phyloP scores from a whole-genome alignment of 2,113 vertebrate species.

The Gavia stellata region DNA sequence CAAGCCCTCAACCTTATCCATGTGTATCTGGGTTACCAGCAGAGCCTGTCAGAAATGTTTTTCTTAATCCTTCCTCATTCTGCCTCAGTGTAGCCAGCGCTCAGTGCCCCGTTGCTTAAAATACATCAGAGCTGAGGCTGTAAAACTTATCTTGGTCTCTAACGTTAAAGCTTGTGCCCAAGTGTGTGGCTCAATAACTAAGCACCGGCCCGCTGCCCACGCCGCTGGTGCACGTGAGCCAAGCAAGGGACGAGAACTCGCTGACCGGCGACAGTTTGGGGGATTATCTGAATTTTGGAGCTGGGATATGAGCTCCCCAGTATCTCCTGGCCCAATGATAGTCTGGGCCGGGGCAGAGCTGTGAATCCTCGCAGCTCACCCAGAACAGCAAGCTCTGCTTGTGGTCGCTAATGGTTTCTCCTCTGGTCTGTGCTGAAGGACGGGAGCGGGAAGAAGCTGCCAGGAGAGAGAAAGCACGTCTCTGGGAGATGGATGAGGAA shows the following conservation, averaged over 20 bases:
- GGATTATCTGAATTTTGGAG: neutral
- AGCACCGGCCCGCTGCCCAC: neutral
- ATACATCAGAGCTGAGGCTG: neutral
- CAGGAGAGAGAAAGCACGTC: conserved; percentile 45
- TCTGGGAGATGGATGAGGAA: conserved; percentile 79
- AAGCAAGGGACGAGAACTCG: neutral
- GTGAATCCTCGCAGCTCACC: neutral
- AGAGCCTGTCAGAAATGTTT: neutral
- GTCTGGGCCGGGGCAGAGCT: neutral
- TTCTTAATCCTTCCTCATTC: neutral
- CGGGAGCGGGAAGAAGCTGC: conserved; percentile 27
- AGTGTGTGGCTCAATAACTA: neutral
- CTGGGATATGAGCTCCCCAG: neutral
- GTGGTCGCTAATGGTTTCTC: neutral
- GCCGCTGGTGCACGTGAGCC: accelerated
- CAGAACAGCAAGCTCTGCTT: neutral
- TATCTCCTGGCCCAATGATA: neutral
- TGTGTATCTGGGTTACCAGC: neutral
- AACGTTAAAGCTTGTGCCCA: neutral
- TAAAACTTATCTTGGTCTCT: neutral
- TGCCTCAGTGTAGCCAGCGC: neutral
- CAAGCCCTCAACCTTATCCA: neutral
- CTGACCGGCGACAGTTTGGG: accelerated
- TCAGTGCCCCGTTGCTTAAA: neutral
- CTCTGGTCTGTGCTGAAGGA: conserved; percentile 53